Conservation (phyloP, 2,888 invertebrate genomes). For the Yponomeuta malinellus region DNA sequence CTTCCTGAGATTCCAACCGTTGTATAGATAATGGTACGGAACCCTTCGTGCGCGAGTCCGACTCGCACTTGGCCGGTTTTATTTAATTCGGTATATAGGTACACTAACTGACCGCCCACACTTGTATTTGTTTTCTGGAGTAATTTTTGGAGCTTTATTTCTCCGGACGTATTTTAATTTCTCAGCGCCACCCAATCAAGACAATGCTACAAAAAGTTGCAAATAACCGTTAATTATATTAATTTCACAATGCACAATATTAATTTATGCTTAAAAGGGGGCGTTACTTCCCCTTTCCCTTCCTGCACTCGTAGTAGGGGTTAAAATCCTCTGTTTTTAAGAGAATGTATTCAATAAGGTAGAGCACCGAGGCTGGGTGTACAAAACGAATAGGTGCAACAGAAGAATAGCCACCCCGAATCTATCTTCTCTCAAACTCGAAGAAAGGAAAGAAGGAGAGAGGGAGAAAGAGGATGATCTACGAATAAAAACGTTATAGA, state of each 20-base stretch:
- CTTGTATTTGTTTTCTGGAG: not conserved
- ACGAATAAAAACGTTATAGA: too few relatives aligned
- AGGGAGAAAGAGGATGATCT: too few relatives aligned
- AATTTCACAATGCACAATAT: constrained; percentile 51
- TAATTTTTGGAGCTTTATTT: not conserved
- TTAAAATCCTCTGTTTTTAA: not conserved
- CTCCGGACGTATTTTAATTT: not conserved
- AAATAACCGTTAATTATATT: constrained; percentile 45
- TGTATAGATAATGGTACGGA: too few relatives aligned
- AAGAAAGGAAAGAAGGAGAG: too few relatives aligned
- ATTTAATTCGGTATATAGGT: not conserved
- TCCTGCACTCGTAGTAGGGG: constrained; percentile 16
- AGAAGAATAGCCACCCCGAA: not conserved
- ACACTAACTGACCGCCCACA: not conserved
- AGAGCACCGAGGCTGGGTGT: not conserved
- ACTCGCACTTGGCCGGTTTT: too few relatives aligned
- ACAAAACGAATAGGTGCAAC: not conserved
- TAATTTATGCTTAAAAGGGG: constrained; percentile 49
- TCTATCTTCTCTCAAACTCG: too few relatives aligned
- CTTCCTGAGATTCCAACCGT: too few relatives aligned
- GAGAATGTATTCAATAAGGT: not conserved
- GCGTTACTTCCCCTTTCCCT: constrained; percentile 29
- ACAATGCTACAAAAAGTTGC: not conserved
- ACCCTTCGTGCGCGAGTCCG: too few relatives aligned
- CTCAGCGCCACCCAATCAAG: not conserved